Base-by-base conservation (phyloP, 2,888 invertebrate genomes). In the Gerris lacustris region DNA sequence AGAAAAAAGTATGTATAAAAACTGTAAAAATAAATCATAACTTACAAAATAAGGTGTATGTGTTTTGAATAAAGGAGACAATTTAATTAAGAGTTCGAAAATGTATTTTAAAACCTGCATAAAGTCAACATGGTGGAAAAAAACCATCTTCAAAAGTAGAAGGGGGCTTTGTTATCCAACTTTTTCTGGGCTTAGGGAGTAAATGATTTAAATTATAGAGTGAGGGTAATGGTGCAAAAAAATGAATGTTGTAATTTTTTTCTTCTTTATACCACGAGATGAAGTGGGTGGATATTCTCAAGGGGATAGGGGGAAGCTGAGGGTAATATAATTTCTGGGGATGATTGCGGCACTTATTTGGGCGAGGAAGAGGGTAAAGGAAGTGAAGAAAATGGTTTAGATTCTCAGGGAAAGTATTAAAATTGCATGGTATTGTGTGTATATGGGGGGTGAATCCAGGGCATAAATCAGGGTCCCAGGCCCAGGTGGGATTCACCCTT, bases 331-430 rank as follows among this genome's bases (percentile, higher is more conserved):
- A 55, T 55, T 55, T 5, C 55, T 55, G 55, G 15, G 55, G 55
- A 55, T 55, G 55, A 55, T 55, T 55, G 55, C 55, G 55, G 55
- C 55, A 55, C 55, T 55, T 55, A 55, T 55, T 55, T 15, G 31
- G 55, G 5, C 55, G 55, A 55, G 31, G 31, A 31, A 31, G 55
- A 55, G 55, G 55, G 55, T 55, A 31, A 31, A 31, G 55, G 11
- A 55, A 55, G 55, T 55, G 55, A 55, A 55, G 55, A 55, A 55
- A 55, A 55, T 55, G 55, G 55, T 55, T 55, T 55, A 55, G 55
- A 55, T 55, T 15, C 55, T 5, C 55, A 9, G 55, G 55, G 15
- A 55, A 55, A 55, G 55, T 55, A 55, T 55, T 55, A 55, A 55
- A 55, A 55, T 55, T 55, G 55, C 55, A 55, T 55, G 55, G 55